Conservation (phyloP, 2,113 vertebrate species). For the Gadus macrocephalus region DNA sequence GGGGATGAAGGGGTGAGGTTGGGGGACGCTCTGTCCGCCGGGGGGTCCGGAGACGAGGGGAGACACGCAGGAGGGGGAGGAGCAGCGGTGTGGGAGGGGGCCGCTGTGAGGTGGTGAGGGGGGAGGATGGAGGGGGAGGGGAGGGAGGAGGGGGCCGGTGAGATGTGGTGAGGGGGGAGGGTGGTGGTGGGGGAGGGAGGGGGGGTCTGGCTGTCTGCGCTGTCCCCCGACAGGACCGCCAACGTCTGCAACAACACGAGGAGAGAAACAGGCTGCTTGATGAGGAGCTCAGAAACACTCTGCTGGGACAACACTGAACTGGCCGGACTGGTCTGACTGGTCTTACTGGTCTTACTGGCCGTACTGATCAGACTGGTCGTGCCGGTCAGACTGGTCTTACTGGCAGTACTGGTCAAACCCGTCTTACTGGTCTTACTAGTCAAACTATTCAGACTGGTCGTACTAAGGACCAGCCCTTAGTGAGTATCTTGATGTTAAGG, state of each 20-base stretch:
- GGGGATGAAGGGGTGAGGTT: too few species aligned
- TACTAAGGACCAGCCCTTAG: too few species aligned
- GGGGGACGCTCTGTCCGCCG: background rate
- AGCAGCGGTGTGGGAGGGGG: background rate
- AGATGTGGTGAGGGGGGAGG: background rate
- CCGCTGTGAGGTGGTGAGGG: background rate
- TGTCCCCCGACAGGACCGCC: conserved; percentile 39
- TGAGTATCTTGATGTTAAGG: too few species aligned
- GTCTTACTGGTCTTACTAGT: too few species aligned
- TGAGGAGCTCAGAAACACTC: background rate
- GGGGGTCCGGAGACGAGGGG: background rate
- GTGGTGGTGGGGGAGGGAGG: background rate
- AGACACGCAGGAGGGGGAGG: background rate
- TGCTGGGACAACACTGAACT: too few species aligned
- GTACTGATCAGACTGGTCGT: too few species aligned
- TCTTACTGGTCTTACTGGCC: too few species aligned
- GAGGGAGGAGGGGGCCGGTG: background rate
- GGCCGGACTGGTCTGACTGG: too few species aligned
- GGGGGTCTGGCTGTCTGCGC: conserved; percentile 36
- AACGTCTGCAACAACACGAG: conserved; percentile 45
- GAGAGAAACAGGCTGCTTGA: background rate
- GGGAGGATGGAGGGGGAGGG: background rate
- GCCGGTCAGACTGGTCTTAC: too few species aligned
- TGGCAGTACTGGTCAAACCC: too few species aligned
- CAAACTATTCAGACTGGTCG: too few species aligned